Evolutionary conservation across 2,888 invertebrate species (phyloP).

Genomic region (Cantharis lateralis): DNA sequence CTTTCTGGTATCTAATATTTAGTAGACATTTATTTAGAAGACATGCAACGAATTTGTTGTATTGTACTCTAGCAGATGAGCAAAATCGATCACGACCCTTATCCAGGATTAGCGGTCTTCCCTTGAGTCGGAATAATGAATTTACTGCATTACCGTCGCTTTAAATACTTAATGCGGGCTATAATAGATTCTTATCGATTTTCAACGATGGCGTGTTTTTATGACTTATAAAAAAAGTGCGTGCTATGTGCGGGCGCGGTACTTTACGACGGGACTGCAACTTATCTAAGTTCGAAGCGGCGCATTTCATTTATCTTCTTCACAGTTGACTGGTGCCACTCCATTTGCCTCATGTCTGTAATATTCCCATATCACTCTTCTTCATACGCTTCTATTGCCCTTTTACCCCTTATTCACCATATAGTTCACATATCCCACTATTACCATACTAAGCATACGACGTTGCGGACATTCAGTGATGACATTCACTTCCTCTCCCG

Average conservation of each 20-base stretch:
- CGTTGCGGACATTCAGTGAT: slow-evolving; percentile 22
- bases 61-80: slow-evolving; percentile 25
- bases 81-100: slow-evolving; percentile 30
- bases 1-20: slow-evolving; percentile 45
- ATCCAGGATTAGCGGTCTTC: slow-evolving; percentile 33
- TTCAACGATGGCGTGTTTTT: slow-evolving; percentile 26
- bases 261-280: slow-evolving; percentile 35
- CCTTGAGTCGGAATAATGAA: slow-evolving; percentile 30
- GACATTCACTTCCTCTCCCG: slow-evolving; percentile 29
- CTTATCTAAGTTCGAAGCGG: slow-evolving; percentile 38
- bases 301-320: slow-evolving; percentile 55
- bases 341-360: slow-evolving; percentile 43
- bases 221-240: slow-evolving; percentile 33
- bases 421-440: slow-evolving; percentile 19
- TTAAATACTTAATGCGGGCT: slow-evolving; percentile 29
- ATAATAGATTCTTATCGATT: slow-evolving; percentile 32
- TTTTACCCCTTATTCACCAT: slow-evolving; percentile 27
- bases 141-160: slow-evolving; percentile 30
- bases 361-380: slow-evolving; percentile 39
- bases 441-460: slow-evolving; percentile 29
- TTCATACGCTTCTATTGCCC: slow-evolving; percentile 31
- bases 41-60: slow-evolving; percentile 16
- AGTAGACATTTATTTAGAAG: slow-evolving; percentile 47
- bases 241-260: slow-evolving; percentile 35
- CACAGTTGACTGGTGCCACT: slow-evolving; percentile 53